phyloP scores from a whole-genome alignment of 2,797 vertebrate species.

The Chrysolophus pictus region DNA sequence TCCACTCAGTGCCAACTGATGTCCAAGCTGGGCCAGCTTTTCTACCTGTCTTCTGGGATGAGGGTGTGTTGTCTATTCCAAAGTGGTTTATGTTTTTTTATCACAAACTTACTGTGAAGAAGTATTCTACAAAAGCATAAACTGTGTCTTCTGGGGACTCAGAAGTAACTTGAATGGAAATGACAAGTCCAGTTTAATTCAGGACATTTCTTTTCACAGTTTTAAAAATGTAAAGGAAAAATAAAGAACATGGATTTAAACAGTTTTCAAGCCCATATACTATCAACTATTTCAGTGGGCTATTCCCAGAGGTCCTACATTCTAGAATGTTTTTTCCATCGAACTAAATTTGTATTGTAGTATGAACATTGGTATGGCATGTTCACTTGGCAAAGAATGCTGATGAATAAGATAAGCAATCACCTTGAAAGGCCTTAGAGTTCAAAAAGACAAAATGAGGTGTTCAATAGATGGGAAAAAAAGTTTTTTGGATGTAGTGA shows the following conservation, averaged over 20 bases:
- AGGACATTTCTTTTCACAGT: background rate
- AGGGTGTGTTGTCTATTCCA: background rate
- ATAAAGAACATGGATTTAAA: background rate
- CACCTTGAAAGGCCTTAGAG: background rate
- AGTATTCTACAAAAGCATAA: background rate
- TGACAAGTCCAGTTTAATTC: background rate
- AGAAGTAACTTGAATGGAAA: background rate
- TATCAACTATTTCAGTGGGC: background rate
- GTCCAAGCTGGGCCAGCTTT: background rate
- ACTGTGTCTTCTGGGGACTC: background rate
- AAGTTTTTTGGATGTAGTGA: background rate
- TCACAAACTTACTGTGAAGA: background rate
- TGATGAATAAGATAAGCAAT: background rate
- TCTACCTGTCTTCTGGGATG: background rate
- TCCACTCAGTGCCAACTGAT: background rate
- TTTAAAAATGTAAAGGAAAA: background rate
- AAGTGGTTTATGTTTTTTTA: background rate
- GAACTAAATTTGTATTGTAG: background rate
- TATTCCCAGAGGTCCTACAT: background rate
- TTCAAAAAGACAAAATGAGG: background rate
- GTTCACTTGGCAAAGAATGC: background rate
- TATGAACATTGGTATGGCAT: background rate
- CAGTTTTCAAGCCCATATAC: background rate
- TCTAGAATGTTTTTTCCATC: background rate
- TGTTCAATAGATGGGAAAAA: background rate